Conservation (phyloP, 2,113 vertebrate genomes). For the Apus apus region DNA sequence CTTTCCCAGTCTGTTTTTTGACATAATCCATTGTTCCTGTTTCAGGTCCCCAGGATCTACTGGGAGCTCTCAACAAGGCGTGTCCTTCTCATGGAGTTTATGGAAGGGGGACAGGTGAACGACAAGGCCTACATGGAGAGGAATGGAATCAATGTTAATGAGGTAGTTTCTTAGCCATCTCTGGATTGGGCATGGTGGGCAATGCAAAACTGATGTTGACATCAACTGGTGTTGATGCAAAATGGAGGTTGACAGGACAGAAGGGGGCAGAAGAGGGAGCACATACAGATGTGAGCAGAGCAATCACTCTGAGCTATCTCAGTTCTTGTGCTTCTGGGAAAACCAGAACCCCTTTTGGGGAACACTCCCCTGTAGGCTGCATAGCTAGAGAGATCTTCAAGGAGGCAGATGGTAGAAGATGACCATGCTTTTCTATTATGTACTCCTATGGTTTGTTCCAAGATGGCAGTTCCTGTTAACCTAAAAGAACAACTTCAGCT, state of each 20-base stretch:
- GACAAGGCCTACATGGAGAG: conserved; percentile 90
- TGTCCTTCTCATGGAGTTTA: conserved; percentile 95
- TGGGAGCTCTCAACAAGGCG: conserved; percentile 94
- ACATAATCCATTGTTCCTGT: background rate
- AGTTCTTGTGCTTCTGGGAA: background rate
- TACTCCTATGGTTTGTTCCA: background rate
- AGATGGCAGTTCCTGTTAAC: background rate
- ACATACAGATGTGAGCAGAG: background rate
- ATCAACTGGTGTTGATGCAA: background rate
- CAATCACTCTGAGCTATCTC: background rate
- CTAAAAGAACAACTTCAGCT: background rate
- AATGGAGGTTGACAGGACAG: background rate
- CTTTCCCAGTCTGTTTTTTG: background rate
- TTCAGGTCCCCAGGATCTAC: conserved; percentile 90
- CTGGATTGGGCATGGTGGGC: background rate
- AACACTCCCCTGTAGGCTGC: background rate
- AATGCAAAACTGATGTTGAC: background rate
- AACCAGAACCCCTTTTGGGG: background rate
- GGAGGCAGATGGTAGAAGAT: background rate
- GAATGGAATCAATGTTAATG: conserved; percentile 87
- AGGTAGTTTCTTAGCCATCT: conserved; percentile 79
- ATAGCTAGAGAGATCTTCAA: background rate
- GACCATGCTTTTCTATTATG: background rate
- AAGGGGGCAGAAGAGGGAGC: background rate
- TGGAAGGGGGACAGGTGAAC: conserved; percentile 94